Base-by-base conservation (phyloP, 2,797 vertebrate genomes). In the Acomys russatus region DNA sequence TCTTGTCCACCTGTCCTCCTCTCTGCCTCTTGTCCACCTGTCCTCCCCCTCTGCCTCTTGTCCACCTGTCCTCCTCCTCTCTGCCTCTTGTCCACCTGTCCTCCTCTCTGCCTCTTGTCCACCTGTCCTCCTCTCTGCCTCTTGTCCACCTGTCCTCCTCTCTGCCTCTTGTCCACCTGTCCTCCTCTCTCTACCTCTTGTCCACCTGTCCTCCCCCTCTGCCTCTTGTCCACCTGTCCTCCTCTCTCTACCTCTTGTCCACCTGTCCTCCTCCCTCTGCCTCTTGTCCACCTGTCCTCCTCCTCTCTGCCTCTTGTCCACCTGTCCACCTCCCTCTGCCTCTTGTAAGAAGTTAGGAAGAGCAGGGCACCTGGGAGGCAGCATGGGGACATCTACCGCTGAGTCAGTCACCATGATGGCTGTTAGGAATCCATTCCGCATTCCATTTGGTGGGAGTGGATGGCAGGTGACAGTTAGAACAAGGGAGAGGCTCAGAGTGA, bases 301-400 rank as follows among this genome's bases (percentile, higher is more conserved):
- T n/a, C n/a, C n/a, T n/a, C n/a, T n/a, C n/a, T n/a, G n/a, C n/a
- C n/a, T n/a, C n/a, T n/a, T n/a, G 64, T 66, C 64, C 25, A 10
- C 12, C 35, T 44, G 59, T 20, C 56, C 78, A 1, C 49, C 33
- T 15, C 18, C 71, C 22, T 93, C 80, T 28, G 68, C 35, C 14
- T 64, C 25, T 5, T 1, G 28, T 15, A 23, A 64, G 59, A 70
- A 25, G 28, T 33, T 3, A 22, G 76, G 28, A 63, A 70, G 33
- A 56, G 33, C 2, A 25, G 23, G 30, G 4, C 6, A 18, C 7
- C 56, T 18, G 66, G 38, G 6, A 33, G 23, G 54, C 30, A 44
- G 51, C 23, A 38, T 35, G 38, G 0, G 7, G 64, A 20, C 2
- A 9, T 11, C 2, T 15, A 18, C 22, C 0, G 0, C 11, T 44